These are phyloP conservation scores for Sericinus montela DNA, from an alignment of 2,888 invertebrate species.

Conservation along the genomic window DNA sequence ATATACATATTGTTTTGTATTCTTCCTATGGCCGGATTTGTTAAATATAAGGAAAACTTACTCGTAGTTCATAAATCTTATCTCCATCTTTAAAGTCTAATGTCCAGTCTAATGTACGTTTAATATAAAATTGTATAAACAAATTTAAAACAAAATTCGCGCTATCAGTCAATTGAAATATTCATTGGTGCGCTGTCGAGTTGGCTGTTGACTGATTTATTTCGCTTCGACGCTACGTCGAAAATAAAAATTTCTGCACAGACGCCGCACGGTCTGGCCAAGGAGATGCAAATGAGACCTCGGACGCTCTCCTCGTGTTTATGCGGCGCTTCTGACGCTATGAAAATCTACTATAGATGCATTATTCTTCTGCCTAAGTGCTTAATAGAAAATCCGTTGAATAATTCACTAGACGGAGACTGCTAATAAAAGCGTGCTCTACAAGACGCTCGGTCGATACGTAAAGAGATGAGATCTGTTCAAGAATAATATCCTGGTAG, in stretches of 20 bases:
- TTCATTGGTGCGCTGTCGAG: conserved; percentile 12
- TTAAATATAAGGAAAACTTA: too few relatives aligned
- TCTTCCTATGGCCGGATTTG: too few relatives aligned
- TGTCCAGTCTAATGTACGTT: too few relatives aligned
- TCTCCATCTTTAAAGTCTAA: too few relatives aligned
- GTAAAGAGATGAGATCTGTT: conserved; percentile 66
- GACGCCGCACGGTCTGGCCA: conserved; percentile 35
- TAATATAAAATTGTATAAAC: background rate
- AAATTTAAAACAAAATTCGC: conserved; percentile 8
- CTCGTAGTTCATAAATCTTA: too few relatives aligned
- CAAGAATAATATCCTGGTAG: conserved; percentile 59
- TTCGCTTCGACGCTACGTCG: conserved; percentile 12
- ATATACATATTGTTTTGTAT: too few relatives aligned
- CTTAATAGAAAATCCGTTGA: conserved; percentile 66
- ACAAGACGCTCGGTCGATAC: conserved; percentile 61
- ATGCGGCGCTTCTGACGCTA: conserved; percentile 46
- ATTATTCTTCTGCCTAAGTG: conserved; percentile 66
- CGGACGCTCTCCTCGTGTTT: conserved; percentile 35
- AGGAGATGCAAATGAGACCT: conserved; percentile 48
- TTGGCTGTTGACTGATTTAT: conserved; percentile 17
- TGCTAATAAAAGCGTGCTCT: conserved; percentile 65
- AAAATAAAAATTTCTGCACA: conserved; percentile 17
- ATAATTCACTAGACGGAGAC: conserved; percentile 64
- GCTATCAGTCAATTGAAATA: conserved; percentile 14
- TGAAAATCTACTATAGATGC: conserved; percentile 61